Percentiles rank a stretch among this genome's conserved stretches.
phyloP scores from a whole-genome alignment of 1,140 invertebrate genomes.

The Trichonephila clavata region DNA sequence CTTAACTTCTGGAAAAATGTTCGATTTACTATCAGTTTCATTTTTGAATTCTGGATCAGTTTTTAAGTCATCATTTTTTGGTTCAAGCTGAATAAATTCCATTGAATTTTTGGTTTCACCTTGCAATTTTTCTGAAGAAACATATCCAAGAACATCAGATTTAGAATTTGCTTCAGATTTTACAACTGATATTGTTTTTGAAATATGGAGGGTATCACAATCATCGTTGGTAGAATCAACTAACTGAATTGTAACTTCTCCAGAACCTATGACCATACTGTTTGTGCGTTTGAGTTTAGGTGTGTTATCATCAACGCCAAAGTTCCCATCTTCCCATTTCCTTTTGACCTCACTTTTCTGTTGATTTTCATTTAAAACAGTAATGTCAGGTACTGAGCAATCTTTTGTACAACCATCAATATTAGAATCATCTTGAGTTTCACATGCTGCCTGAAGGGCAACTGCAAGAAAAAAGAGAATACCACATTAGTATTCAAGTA shows the following conservation, averaged over 20 bases:
- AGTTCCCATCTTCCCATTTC: conserved; percentile 59
- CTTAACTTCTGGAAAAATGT: conserved; percentile 22
- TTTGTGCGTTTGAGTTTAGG: conserved; percentile 64
- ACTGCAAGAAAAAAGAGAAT: conserved; percentile 24
- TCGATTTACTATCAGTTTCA: conserved; percentile 15
- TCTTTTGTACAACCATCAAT: conserved; percentile 21
- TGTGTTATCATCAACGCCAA: conserved; percentile 1
- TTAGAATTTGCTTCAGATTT: conserved; percentile 54
- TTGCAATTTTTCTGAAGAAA: conserved; percentile 12
- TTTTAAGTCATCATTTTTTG: not conserved
- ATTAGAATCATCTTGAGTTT: conserved; percentile 48
- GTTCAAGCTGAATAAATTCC: conserved; percentile 56
- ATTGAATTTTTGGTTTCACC: conserved; percentile 25
- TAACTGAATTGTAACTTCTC: conserved; percentile 58
- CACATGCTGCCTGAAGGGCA: conserved; percentile 65
- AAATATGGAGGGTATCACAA: conserved; percentile 63
- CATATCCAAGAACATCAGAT: conserved; percentile 32
- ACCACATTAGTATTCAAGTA: not conserved
- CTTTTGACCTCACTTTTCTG: conserved; percentile 57
- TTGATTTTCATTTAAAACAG: conserved; percentile 45
- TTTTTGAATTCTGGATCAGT: conserved; percentile 36
- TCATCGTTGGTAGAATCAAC: conserved; percentile 25
- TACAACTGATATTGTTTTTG: conserved; percentile 54
- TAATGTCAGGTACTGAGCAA: not conserved
- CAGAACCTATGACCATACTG: conserved; percentile 44